Conservation (phyloP, 2,888 invertebrate species). For the Synanthedon tipuliformis region DNA sequence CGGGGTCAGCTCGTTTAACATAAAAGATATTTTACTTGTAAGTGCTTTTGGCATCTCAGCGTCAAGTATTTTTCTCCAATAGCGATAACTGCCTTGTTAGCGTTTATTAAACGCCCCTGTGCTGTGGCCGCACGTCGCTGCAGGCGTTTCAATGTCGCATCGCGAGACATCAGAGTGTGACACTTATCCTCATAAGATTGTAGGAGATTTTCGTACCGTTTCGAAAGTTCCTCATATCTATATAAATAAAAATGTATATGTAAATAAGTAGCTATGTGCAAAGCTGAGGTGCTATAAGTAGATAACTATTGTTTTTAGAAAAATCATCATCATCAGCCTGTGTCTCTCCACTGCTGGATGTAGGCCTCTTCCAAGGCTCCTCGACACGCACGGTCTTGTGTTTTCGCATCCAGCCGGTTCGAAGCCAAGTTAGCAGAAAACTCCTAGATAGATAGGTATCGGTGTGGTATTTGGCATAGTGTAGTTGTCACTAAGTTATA, state of each 20-base stretch:
- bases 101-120: slow-evolving; percentile 28
- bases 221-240: slow-evolving; percentile 53
- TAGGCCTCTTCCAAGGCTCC: no score
- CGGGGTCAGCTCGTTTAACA: no score
- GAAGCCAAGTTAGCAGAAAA: no score
- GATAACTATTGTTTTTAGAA: no score
- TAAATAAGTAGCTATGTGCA: not conserved
- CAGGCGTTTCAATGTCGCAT: slow-evolving; percentile 24
- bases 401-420: no score
- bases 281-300: not conserved
- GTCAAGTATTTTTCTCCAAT: slow-evolving; percentile 48
- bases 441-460: no score
- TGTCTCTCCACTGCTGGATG: no score
- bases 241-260: not conserved
- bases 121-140: slow-evolving; percentile 19
- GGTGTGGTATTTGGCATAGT: no score
- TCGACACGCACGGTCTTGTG: no score
- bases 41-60: slow-evolving; percentile 30
- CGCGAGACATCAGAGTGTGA: slow-evolving; percentile 19
- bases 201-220: slow-evolving; percentile 39
- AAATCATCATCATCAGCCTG: no score
- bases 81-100: slow-evolving; percentile 33
- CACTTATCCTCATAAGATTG: slow-evolving; percentile 39
- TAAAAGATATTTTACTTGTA: slow-evolving; percentile 20
- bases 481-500: no score